These are phyloP conservation scores for Pseudorasbora parva DNA, from an alignment of 2,113 vertebrate species.

Conservation along the genomic window DNA sequence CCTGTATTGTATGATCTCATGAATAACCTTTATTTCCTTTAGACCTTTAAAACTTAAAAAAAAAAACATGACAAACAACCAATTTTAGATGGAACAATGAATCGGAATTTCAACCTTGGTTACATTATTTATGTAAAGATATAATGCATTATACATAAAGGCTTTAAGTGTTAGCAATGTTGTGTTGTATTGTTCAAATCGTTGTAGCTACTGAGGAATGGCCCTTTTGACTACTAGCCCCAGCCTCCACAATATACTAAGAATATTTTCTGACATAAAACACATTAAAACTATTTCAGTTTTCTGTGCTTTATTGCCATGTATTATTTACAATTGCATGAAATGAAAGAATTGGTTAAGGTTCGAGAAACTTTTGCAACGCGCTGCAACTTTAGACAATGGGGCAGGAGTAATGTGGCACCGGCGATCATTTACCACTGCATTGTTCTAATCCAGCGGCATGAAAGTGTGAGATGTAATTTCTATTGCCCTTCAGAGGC, in stretches of 20 bases:
- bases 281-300: not conserved
- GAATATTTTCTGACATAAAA: not conserved
- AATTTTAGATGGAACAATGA: no score
- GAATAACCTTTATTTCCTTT: no score
- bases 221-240: no score
- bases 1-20: no score
- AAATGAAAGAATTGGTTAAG: not conserved
- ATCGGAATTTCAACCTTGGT: no score
- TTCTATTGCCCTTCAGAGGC: conserved; percentile 70
- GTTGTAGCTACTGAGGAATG: no score
- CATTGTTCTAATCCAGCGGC: conserved; percentile 61
- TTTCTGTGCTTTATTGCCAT: not conserved
- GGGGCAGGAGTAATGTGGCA: not conserved
- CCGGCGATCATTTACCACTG: conserved; percentile 2
- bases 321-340: not conserved
- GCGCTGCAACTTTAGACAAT: not conserved
- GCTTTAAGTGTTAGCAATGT: no score
- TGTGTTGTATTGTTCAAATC: no score
- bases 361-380: not conserved
- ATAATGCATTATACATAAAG: no score
- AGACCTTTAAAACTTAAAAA: no score
- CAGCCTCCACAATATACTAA: not conserved
- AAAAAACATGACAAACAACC: no score
- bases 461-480: conserved; percentile 68
- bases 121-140: no score